Percentiles rank a stretch among this genome's conserved stretches.
phyloP scores from a whole-genome alignment of 2,888 invertebrate species.

The Mesoligia furuncula region DNA sequence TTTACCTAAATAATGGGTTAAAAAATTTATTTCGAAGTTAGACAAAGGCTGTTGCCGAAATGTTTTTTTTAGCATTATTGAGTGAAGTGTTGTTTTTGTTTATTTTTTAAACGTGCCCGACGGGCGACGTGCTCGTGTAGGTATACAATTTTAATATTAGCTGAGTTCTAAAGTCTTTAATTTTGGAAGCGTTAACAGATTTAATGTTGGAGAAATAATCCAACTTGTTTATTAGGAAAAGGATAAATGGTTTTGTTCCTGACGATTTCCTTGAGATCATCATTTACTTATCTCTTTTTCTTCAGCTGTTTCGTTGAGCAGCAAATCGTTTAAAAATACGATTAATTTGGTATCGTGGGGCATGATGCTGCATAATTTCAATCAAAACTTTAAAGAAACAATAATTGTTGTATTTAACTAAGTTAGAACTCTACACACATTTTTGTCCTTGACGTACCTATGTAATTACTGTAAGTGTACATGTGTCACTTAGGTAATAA shows the following conservation, averaged over 20 bases:
- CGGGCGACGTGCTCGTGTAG: no score
- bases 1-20: slow-evolving; percentile 34
- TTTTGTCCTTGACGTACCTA: background rate
- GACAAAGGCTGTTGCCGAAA: slow-evolving; percentile 4
- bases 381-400: background rate
- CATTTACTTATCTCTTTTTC: no score
- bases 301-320: background rate
- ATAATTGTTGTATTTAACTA: background rate
- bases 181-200: background rate
- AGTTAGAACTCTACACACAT: background rate
- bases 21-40: slow-evolving; percentile 25
- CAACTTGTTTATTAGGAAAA: background rate
- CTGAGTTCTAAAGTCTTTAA: background rate
- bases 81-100: background rate
- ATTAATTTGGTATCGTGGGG: background rate
- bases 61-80: slow-evolving; percentile 7
- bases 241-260: background rate
- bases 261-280: background rate
- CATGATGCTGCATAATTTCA: background rate
- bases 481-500: background rate
- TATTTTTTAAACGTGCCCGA: background rate
- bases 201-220: background rate
- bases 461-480: background rate
- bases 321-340: background rate
- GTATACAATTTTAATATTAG: background rate